Evolutionary conservation across 1,140 invertebrate species (phyloP).

Genomic region (Scaptomyza pallida): DNA sequence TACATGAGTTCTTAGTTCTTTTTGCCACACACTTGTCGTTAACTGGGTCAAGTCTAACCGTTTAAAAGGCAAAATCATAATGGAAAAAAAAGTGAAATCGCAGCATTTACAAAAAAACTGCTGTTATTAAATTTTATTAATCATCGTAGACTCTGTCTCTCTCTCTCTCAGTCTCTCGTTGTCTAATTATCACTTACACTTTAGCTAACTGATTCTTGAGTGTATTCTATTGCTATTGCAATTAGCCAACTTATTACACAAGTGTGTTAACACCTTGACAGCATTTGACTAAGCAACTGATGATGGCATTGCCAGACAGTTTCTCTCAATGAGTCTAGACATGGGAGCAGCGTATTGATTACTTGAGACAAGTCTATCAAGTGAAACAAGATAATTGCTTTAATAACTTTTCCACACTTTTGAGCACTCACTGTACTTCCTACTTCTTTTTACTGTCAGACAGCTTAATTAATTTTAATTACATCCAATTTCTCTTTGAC

Average conservation of each 20-base stretch:
- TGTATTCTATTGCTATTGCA: slow-evolving; percentile 17
- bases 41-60: slow-evolving; percentile 71
- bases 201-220: slow-evolving; percentile 53
- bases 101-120: slow-evolving; percentile 53
- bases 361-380: background rate
- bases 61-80: slow-evolving; percentile 23
- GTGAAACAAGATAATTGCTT: background rate
- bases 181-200: slow-evolving; percentile 72
- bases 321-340: slow-evolving; percentile 33
- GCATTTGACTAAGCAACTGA: background rate
- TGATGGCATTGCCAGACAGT: slow-evolving; percentile 25
- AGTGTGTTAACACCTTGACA: slow-evolving; percentile 44
- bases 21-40: slow-evolving; percentile 20
- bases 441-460: slow-evolving; percentile 10
- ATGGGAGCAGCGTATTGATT: slow-evolving; percentile 31
- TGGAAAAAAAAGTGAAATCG: slow-evolving; percentile 74
- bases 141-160: slow-evolving; percentile 6
- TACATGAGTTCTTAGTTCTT: slow-evolving; percentile 51
- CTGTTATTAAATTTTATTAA: slow-evolving; percentile 72
- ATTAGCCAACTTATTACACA: slow-evolving; percentile 58
- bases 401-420: background rate
- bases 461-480: slow-evolving; percentile 39
- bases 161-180: slow-evolving; percentile 4
- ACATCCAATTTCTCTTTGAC: slow-evolving; percentile 17
- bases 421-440: background rate